Evolutionary conservation across 2,797 vertebrate species (phyloP).

Genomic region (Clamator glandarius): DNA sequence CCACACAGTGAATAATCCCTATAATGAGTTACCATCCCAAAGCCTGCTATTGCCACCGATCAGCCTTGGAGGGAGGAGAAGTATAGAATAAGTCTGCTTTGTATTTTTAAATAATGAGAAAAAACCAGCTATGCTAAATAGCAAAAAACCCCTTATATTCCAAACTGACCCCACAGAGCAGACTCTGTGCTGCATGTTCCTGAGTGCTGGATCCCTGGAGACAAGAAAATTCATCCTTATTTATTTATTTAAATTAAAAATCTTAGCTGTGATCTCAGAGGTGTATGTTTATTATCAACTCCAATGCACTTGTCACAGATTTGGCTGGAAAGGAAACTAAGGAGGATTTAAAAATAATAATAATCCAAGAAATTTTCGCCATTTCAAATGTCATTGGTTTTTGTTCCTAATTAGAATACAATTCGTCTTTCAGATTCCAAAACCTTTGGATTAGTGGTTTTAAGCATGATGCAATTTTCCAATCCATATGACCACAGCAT

Average conservation of each 20-base stretch:
- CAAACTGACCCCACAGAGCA: slow-evolving; percentile 5
- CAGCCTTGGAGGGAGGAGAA: not conserved
- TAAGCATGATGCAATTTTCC: slow-evolving; percentile 77
- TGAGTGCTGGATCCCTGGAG: slow-evolving; percentile 47
- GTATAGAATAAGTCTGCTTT: not conserved
- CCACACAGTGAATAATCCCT: not conserved
- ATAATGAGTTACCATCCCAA: not conserved
- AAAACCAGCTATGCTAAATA: not conserved
- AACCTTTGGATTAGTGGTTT: slow-evolving; percentile 74
- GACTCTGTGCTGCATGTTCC: slow-evolving; percentile 37
- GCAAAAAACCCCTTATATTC: not conserved
- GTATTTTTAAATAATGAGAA: slow-evolving; percentile 4
- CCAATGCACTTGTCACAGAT: slow-evolving; percentile 76
- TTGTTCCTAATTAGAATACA: slow-evolving; percentile 72
- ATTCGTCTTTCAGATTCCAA: slow-evolving; percentile 73
- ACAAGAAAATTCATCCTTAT: slow-evolving; percentile 67
- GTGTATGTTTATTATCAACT: slow-evolving; percentile 78
- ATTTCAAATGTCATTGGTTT: slow-evolving; percentile 48
- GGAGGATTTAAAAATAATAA: slow-evolving; percentile 64
- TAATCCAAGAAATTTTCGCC: slow-evolving; percentile 59
- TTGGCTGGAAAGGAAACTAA: slow-evolving; percentile 68
- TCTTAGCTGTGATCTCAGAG: slow-evolving; percentile 72
- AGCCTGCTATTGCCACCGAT: not conserved
- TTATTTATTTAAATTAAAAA: slow-evolving; percentile 65
- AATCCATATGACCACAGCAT: slow-evolving; percentile 73